A percentile compares a stretch with the other conserved stretches of the same genome.
Conservation (phyloP, 1,140 invertebrate genomes). For the Neuroterus valhalla region DNA sequence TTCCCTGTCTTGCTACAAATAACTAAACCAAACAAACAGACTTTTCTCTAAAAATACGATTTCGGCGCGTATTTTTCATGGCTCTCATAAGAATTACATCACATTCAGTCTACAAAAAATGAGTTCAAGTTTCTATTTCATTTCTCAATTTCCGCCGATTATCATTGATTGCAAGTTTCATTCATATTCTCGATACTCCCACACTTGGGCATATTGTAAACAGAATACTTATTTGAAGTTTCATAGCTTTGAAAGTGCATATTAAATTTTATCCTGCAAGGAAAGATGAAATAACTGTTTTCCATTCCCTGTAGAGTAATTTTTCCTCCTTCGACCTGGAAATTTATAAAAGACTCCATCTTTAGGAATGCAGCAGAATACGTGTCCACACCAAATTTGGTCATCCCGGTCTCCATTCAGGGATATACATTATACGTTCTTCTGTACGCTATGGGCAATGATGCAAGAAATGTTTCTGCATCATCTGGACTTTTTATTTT, state of each 20-base stretch:
- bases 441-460: conserved; percentile 57
- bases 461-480: conserved; percentile 58
- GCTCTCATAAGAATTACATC: conserved; percentile 29
- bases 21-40: conserved; percentile 57
- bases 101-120: conserved; percentile 2
- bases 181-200: not conserved
- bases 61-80: conserved; percentile 11
- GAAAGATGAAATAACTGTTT: not conserved
- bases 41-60: conserved; percentile 49
- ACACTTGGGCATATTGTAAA: not conserved
- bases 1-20: conserved; percentile 51
- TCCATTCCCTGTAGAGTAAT: not conserved
- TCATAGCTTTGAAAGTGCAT: not conserved
- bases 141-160: not conserved
- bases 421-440: conserved; percentile 51
- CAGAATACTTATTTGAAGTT: not conserved
- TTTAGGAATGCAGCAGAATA: conserved; percentile 50
- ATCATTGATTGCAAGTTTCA: not conserved
- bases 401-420: conserved; percentile 62
- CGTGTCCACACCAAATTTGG: conserved; percentile 68
- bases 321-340: conserved; percentile 11
- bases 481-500: conserved; percentile 49
- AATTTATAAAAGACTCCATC: conserved; percentile 24
- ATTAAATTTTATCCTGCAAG: not conserved
- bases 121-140: not conserved